Base-by-base conservation (phyloP, 1,140 invertebrate species). In the Bombus sibiricus region DNA sequence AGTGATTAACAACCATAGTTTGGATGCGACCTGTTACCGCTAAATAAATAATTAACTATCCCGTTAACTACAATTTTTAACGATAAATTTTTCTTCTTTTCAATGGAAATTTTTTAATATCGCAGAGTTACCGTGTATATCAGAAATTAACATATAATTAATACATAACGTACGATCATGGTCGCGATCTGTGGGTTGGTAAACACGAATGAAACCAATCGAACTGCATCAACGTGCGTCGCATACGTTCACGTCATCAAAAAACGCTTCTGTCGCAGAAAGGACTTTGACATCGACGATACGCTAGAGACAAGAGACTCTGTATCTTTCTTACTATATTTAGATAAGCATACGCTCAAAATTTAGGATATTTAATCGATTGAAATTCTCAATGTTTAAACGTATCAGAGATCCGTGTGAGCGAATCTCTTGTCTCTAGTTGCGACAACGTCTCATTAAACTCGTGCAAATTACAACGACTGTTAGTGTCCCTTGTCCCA, bases 401-500 rank as follows among this genome's bases (percentile, higher is more conserved):
- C 59, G 28, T 4, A 62, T 62, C 59, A 4, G 25, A 62, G 37
- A 22, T 37, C 4, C 32, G 15, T 39, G 1, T n/a, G 9, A 66
- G 5, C 34, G 25, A 25, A n/a, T 77, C 37, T 66, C 28, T 64
- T n/a, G 5, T 18, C 34, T 43, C 62, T 57, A 43, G 28, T 18
- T 2, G 28, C n/a, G 28, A 57, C 34, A 43, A 37, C 13, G 47
- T 53, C 39, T 47, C 13, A 32, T 34, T 18, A 59, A 79, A 79
- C 75, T 84, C 84, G 84, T 86, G 71, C 79, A 86, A 75, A 75
- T 79, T 53, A 69, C 74, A 83, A 41, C n/a, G 47, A 78, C 37
- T 37, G 66, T 41, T 34, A 57, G 74, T 72, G 76, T 72, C 18
- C 9, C 22, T 59, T 37, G 37, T 69, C 43, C 59, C 37, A 59